These are phyloP conservation scores for Notocelia uddmanniana DNA, from an alignment of 2,888 invertebrate species.

Conservation along the genomic window DNA sequence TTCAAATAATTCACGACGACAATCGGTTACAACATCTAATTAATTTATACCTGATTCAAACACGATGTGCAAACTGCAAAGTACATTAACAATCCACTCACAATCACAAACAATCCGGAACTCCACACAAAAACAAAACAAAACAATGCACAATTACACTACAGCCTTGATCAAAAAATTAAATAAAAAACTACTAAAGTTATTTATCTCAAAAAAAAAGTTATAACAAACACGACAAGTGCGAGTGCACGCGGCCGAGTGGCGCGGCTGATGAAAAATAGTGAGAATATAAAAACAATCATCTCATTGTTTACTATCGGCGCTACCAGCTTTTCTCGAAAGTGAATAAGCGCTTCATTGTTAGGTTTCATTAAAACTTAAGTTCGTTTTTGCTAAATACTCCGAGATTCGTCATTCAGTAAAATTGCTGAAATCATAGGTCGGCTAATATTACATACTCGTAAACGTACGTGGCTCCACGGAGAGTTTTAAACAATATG, in stretches of 20 bases:
- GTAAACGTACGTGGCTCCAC: no score
- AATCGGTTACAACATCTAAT: neutral
- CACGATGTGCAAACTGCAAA: neutral
- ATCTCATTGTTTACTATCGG: conserved; percentile 58
- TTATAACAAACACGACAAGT: neutral
- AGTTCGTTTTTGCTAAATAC: no score
- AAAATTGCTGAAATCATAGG: no score
- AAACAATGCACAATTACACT: conserved; percentile 51
- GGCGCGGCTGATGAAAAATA: conserved; percentile 27
- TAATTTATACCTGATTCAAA: neutral
- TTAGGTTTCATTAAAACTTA: no score
- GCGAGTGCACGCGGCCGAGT: neutral
- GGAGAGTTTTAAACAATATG: no score
- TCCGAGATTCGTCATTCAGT: no score
- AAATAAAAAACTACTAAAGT: neutral
- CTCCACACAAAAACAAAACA: conserved; percentile 55
- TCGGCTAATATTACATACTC: no score
- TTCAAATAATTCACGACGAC: neutral
- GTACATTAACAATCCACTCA: conserved; percentile 32
- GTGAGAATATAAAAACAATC: conserved; percentile 58
- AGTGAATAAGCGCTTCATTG: neutral
- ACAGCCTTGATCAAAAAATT: neutral
- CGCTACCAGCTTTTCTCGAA: conserved; percentile 57
- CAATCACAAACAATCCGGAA: conserved; percentile 61
- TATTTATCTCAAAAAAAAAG: neutral